Base-by-base conservation (phyloP, 2,113 vertebrate species). In the Hemibagrus wyckioides region DNA sequence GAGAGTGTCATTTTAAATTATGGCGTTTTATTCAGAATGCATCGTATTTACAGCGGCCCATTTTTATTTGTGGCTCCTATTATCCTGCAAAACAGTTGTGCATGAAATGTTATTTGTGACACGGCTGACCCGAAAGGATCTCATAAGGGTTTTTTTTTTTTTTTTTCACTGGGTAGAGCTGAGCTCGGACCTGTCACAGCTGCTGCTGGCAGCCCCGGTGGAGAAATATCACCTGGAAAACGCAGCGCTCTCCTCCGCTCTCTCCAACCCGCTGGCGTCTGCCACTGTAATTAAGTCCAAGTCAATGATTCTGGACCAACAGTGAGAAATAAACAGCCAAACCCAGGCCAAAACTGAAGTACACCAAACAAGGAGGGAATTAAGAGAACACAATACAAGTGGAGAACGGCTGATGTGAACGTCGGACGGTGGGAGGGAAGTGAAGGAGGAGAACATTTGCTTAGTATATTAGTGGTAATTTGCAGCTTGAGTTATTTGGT, bases 281-380 rank as follows among this genome's bases (percentile, higher is more conserved):
- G 97, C 98, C 98, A 96, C 97, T 97, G 96, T 99, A 99, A 99
- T 99, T 99, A 99, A 99, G 97, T 98, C 97, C 96, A 97, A 98
- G 97, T 99, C 97, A 97, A 97, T 98, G 97, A 98, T 99, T 97
- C 96, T 96, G 95, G 96, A 97, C 97, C 96, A 96, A 96, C 96
- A 96, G 96, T 97, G 97, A 94, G 93, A 98, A 99, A 97, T 97
- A 95, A 96, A 95, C 93, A 94, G 92, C 93, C 91, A 92, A 92
- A 93, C 92, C 89, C 90, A 90, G 92, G 94, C 93, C 94, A 94
- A 92, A 89, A 54, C 48, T 91, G 92, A 91, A 89, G 90, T 92
- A 93, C 90, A 93, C 90, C 89, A 90, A 90, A 90, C 90, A 80
- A 91, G 86, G 88, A 90, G 80, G 84, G 89, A 84, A 69, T 41